Evolutionary conservation across 2,797 vertebrate genomes (phyloP), one percentile per base, ranked within the genome.

Genomic region (Poeciliopsis turneri): DNA sequence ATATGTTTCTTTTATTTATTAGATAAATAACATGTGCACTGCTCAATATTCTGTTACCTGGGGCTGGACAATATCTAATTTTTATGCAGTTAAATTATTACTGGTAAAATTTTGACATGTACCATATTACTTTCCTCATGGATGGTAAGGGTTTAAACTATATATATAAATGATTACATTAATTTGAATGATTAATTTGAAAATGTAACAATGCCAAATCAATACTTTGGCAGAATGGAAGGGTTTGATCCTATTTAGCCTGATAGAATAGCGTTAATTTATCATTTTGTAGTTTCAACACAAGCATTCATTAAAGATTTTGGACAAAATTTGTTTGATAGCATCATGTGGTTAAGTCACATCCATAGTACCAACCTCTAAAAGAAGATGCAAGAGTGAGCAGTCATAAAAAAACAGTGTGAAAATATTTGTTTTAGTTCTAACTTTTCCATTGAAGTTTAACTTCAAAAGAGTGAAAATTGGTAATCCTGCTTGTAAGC

Each of bases 11-110:
- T 33, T 61, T 30, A 74, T 64, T 68, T 78, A 51, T 68, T 1
- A 36, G 7, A 81, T 78, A 55, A 68, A 78, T 66, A 75, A 13
- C 74, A 43, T 73, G 72, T 7, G 45, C 57, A 75, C 72, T 66
- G n/a, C 64, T 45, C 45, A 74, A 84, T 77, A 81, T 41, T 36
- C 7, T 36, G 33, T 18, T 39, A 39, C 18, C 33, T 20, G 33
- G 36, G 10, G 20, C 36, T 39, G 20, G 10, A 23, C 20, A 66
- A 66, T 66, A 39, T 66, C 30, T 41, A 41, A 12, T 68, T 68
- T 41, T 41, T 3, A 68, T 23, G 39, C 36, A 12, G 20, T 23
- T 66, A 20, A 23, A 23, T 11, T 23, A 25, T 11, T 23, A 0
- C 25, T 12, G 10, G 20, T 36, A 9, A 20, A 20, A 41, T 12